Percentiles rank a stretch among this genome's conserved stretches.
Evolutionary conservation across 2,888 invertebrate genomes (phyloP).

Genomic region (Leptopilina syphax): DNA sequence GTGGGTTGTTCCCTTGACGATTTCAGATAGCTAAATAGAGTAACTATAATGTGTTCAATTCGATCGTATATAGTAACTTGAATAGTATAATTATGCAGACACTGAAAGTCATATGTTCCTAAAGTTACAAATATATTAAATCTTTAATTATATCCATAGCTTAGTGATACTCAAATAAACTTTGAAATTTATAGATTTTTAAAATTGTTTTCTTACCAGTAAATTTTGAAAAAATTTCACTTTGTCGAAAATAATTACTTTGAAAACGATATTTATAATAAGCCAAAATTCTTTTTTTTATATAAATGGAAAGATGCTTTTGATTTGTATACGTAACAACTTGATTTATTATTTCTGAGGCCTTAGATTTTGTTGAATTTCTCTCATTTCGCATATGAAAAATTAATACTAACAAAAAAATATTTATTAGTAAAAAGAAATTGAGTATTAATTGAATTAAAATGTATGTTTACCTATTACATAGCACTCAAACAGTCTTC

Average conservation of each 20-base stretch:
- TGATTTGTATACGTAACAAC: conserved; percentile 73
- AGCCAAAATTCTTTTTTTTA: conserved; percentile 71
- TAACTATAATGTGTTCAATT: no score
- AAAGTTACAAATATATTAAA: no score
- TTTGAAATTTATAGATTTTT: no score
- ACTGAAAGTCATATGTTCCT: no score
- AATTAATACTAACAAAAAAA: conserved; percentile 67
- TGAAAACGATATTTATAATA: conserved; percentile 76
- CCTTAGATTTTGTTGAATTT: conserved; percentile 72
- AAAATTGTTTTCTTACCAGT: conserved; percentile 62
- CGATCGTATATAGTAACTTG: no score
- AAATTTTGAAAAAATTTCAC: conserved; percentile 68
- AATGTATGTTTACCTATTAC: conserved; percentile 62
- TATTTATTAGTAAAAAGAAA: background rate
- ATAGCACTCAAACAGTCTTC: conserved; percentile 68
- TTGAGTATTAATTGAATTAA: background rate
- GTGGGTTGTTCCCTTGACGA: no score
- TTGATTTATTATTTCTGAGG: conserved; percentile 75
- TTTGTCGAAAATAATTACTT: conserved; percentile 75
- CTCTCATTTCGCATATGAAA: conserved; percentile 66
- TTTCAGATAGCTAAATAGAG: no score
- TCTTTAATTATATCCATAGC: no score
- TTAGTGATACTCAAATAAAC: no score
- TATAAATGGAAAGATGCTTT: conserved; percentile 64
- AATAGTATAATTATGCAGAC: no score